These are phyloP conservation scores for Porphyrio hochstetteri DNA, from an alignment of 2,113 vertebrate species.

Conservation along the genomic window DNA sequence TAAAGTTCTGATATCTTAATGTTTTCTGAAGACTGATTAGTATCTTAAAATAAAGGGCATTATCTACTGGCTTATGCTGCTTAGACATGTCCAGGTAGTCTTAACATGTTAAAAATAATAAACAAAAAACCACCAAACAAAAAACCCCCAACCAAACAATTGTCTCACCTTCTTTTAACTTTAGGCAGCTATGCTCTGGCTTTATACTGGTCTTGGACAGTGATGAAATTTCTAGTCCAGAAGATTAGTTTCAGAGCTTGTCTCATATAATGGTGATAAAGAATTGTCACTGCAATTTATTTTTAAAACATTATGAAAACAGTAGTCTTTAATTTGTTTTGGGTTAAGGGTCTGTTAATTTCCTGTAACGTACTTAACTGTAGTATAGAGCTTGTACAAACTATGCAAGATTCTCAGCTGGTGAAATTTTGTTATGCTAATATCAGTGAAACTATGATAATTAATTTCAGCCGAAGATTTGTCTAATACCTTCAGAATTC, in stretches of 20 bases:
- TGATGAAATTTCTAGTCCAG: neutral
- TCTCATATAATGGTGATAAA: neutral
- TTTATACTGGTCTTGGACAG: neutral
- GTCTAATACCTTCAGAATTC: neutral
- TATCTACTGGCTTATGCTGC: neutral
- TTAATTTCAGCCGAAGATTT: neutral
- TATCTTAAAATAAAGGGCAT: neutral
- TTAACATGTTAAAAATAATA: neutral
- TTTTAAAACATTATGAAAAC: neutral
- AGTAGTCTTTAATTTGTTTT: neutral
- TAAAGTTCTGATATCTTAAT: neutral
- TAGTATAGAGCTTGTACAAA: neutral
- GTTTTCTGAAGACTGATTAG: neutral
- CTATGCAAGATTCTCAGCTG: neutral
- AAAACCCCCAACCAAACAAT: neutral
- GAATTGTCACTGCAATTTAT: neutral
- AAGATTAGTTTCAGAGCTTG: neutral
- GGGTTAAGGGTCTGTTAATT: neutral
- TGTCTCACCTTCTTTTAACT: neutral
- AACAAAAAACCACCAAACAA: neutral
- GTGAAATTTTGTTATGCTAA: neutral
- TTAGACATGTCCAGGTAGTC: neutral
- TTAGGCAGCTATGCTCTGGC: rapidly evolving
- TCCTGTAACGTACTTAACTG: neutral
- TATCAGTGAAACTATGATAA: neutral